These are phyloP conservation scores for Synergus itoensis DNA, from an alignment of 2,888 invertebrate genomes.

Conservation along the genomic window DNA sequence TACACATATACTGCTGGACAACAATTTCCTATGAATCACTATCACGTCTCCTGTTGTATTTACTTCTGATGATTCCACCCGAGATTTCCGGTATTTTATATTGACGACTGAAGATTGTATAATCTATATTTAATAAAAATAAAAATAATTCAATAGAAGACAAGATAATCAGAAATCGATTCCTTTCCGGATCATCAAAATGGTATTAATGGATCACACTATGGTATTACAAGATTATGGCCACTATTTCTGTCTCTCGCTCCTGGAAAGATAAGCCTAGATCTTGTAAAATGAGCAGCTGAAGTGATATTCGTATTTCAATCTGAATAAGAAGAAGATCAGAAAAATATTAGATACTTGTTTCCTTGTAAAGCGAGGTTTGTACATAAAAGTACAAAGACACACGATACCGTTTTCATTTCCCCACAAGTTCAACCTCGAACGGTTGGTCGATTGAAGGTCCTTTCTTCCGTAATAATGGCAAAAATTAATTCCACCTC, in stretches of 20 bases:
- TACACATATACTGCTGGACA: neutral
- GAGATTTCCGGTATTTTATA: conserved; percentile 13
- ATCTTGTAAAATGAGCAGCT: conserved; percentile 28
- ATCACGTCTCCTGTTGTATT: neutral
- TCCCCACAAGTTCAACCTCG: conserved; percentile 47
- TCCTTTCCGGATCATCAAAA: conserved; percentile 3
- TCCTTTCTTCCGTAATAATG: neutral
- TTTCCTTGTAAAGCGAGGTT: neutral
- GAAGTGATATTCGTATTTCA: conserved; percentile 1
- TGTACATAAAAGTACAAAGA: conserved; percentile 48
- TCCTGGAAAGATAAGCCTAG: conserved; percentile 12
- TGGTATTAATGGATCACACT: too few relatives aligned
- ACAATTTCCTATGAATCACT: neutral
- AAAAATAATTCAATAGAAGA: neutral
- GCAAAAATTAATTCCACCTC: neutral
- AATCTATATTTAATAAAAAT: neutral
- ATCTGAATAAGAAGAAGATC: conserved; percentile 20
- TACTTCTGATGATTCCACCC: conserved; percentile 3
- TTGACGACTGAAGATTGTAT: conserved; percentile 2
- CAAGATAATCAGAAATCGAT: conserved; percentile 13
- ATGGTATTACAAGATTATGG: neutral
- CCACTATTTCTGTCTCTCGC: conserved; percentile 17
- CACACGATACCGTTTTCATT: conserved; percentile 63
- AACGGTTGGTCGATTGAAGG: neutral
- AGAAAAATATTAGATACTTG: conserved; percentile 1